Evolutionary conservation across 2,797 vertebrate species (phyloP), one percentile per base, ranked within the genome.

Genomic region (Gambelia wislizenii): DNA sequence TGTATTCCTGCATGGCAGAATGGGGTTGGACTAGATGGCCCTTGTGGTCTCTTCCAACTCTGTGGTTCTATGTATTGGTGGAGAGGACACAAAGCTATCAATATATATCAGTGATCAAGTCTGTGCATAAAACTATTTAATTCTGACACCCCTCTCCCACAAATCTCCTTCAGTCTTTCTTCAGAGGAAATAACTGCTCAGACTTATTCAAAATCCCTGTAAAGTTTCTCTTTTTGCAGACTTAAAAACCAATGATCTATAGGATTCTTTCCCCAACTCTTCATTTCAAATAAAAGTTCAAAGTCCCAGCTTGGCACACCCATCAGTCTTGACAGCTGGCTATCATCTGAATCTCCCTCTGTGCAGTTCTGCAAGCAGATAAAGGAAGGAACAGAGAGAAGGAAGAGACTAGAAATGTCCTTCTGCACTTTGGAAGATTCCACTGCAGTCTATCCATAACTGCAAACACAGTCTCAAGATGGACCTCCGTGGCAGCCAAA

Each of bases 271-370:
- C 30, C 6, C 49, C 39, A 4, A 12, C 12, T 22, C 52, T 52
- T 59, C 16, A 70, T 85, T 84, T 72, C 67, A 61, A 69, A 54
- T 42, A 79, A 79, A 69, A 86, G 56, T 67, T 69, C 76, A 54
- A 79, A 69, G 85, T 79, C 64, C 85, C 67, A 6, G 42, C 52
- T 79, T 79, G 85, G 75, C 42, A 79, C 47, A 42, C 22, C 44
- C 85, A 54, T 33, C 59, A 2, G 20, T 12, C 61, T 44, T 49
- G 85, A 78, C 49, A 86, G 75, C 44, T 79, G 61, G 75, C 33
- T 36, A 86, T 86, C 75, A 75, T 39, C n/a, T 69, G 75, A 87
- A 16, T 10, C 61, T 69, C 67, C 56, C 77, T 56, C 25, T 1
- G 64, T 69, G 78, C 9, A 44, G 30, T 72, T 44, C 36, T 22